Conservation (phyloP, 2,113 vertebrate genomes). For the Procavia capensis region DNA sequence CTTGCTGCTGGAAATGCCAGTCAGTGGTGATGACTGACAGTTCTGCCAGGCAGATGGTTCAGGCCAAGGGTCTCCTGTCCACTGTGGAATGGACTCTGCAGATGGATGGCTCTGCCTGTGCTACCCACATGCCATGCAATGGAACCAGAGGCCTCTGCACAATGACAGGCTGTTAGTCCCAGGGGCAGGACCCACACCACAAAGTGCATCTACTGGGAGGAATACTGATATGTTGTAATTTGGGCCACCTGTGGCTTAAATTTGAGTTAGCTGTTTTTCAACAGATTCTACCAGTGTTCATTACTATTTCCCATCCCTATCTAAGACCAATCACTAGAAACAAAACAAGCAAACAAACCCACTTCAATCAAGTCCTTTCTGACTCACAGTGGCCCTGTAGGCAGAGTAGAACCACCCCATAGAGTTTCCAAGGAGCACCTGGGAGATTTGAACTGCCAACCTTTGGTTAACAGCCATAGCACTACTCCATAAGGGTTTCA, state of each 20-base stretch:
- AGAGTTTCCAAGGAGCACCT: too few relatives aligned
- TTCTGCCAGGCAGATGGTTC: neutral
- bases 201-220: neutral
- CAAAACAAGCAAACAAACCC: too few relatives aligned
- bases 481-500: too few relatives aligned
- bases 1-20: neutral
- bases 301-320: accelerated
- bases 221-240: accelerated
- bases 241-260: neutral
- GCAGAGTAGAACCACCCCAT: too few relatives aligned
- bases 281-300: neutral
- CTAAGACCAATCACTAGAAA: neutral
- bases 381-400: too few relatives aligned
- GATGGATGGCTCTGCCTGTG: accelerated
- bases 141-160: neutral
- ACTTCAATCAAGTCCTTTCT: too few relatives aligned
- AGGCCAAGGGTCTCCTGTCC: neutral
- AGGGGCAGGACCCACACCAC: neutral
- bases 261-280: neutral
- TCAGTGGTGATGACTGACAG: accelerated
- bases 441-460: too few relatives aligned
- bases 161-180: accelerated
- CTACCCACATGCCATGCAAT: neutral
- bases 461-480: too few relatives aligned
- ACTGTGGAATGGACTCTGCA: accelerated